These are phyloP conservation scores for Hirtodrosophila alboralis DNA, from an alignment of 2,888 invertebrate species.

Conservation along the genomic window DNA sequence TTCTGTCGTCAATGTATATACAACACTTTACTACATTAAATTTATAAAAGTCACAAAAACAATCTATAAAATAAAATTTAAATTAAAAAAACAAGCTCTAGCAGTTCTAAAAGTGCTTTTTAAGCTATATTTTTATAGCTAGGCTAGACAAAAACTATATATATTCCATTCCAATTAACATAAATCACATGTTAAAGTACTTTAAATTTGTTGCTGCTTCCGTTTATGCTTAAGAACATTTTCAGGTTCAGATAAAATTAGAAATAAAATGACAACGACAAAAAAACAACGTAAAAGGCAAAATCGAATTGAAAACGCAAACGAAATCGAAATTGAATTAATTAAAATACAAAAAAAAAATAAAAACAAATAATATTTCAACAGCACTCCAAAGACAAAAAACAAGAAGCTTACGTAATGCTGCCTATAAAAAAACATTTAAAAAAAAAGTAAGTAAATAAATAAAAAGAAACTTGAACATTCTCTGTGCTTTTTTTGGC, in stretches of 20 bases:
- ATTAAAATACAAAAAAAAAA: constrained; percentile 22
- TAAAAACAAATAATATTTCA: constrained; percentile 15
- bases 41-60: too few species aligned
- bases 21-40: too few species aligned
- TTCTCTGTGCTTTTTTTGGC: constrained; percentile 15
- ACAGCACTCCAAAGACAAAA: constrained; percentile 27
- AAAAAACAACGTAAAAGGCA: constrained; percentile 21
- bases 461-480: not conserved
- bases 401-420: constrained; percentile 40
- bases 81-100: too few species aligned
- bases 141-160: not conserved
- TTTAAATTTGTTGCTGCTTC: constrained; percentile 36
- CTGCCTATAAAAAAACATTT: constrained; percentile 8
- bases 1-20: too few species aligned
- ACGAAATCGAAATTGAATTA: constrained; percentile 47
- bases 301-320: constrained; percentile 26
- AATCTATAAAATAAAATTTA: too few species aligned
- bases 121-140: too few species aligned
- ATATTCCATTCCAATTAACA: constrained; percentile 32
- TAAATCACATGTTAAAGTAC: constrained; percentile 32
- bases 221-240: constrained; percentile 25
- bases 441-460: constrained; percentile 11
- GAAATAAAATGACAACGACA: constrained; percentile 14
- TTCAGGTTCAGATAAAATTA: constrained; percentile 23
- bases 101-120: too few species aligned